These are phyloP conservation scores for Pseudococcus longispinus DNA, from an alignment of 2,888 invertebrate genomes.

Conservation along the genomic window DNA sequence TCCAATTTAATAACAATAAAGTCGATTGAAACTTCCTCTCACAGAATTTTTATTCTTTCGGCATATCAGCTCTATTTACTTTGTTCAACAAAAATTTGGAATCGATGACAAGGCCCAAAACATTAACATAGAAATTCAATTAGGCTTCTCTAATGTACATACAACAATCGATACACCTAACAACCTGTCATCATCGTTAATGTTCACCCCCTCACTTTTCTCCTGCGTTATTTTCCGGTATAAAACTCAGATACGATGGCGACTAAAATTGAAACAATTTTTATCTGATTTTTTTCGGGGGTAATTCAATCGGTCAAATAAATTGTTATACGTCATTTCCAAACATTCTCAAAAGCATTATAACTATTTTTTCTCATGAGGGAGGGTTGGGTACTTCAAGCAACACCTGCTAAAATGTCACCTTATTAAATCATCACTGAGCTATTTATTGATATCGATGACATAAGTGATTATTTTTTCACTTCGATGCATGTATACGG, in stretches of 20 bases:
- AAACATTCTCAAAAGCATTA: too few species aligned
- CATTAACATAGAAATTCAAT: background rate
- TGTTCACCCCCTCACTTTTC: background rate
- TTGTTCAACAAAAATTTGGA: background rate
- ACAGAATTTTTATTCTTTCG: background rate
- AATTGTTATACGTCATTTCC: too few species aligned
- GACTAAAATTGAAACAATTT: background rate
- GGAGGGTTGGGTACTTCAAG: too few species aligned
- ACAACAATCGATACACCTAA: background rate
- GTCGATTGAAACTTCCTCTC: background rate
- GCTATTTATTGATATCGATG: too few species aligned
- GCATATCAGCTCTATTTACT: background rate
- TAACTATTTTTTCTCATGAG: too few species aligned
- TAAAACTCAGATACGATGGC: background rate
- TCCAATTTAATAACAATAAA: too few species aligned
- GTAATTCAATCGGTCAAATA: too few species aligned
- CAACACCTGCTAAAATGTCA: too few species aligned
- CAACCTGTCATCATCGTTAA: background rate
- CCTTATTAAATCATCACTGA: too few species aligned
- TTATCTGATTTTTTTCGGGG: too few species aligned
- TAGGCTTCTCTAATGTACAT: background rate
- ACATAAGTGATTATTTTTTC: too few species aligned
- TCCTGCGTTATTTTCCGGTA: background rate
- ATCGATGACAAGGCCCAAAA: background rate
- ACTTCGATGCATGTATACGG: too few species aligned